These are phyloP conservation scores for Malacosoma neustria DNA, from an alignment of 2,888 invertebrate genomes.

Conservation along the genomic window DNA sequence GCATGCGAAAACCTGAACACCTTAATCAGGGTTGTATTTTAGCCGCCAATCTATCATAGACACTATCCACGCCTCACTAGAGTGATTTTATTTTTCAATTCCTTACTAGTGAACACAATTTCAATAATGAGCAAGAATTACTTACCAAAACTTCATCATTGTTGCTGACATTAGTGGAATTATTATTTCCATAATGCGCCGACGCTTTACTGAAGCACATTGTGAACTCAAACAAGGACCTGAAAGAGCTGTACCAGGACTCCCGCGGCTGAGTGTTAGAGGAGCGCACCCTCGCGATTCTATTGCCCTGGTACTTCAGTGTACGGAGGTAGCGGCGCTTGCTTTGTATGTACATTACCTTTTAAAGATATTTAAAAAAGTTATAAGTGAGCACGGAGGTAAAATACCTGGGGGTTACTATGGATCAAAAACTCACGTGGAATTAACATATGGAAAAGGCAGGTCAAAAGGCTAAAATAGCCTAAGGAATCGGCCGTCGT, in stretches of 20 bases:
- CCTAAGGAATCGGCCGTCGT: no score
- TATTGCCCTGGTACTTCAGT: conserved; percentile 66
- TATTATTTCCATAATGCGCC: conserved; percentile 44
- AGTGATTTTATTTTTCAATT: not conserved
- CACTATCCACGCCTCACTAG: not conserved
- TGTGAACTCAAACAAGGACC: conserved; percentile 42
- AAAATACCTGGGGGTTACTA: no score
- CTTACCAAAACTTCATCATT: conserved; percentile 56
- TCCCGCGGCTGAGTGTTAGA: conserved; percentile 13
- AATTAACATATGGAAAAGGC: no score
- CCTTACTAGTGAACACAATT: no score
- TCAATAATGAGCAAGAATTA: no score
- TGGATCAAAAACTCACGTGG: no score
- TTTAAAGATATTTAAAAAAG: no score
- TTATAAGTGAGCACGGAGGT: no score
- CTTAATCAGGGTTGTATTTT: not conserved
- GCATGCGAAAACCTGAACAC: no score
- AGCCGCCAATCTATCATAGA: not conserved
- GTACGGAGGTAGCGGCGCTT: conserved; percentile 66
- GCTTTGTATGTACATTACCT: conserved; percentile 72
- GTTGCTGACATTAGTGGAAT: conserved; percentile 37
- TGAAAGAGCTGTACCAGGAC: conserved; percentile 36
- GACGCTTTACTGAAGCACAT: conserved; percentile 47
- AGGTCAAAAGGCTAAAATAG: no score
- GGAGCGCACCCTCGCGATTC: conserved; percentile 44